Base-by-base conservation (phyloP, 2,888 invertebrate genomes). In the Drosophila gaucha region DNA sequence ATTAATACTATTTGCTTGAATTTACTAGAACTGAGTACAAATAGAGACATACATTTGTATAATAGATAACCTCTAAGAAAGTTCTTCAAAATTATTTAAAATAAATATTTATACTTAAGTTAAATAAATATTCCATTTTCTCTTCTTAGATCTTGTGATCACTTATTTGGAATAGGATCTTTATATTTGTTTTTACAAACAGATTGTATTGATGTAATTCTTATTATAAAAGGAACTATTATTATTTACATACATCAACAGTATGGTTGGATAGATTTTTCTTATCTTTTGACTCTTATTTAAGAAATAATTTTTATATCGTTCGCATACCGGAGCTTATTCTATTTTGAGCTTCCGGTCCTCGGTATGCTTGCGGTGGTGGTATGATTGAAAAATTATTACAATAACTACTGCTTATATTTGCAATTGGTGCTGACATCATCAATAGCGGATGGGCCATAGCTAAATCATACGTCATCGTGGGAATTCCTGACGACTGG, bases 381-480 rank as follows among this genome's bases (percentile, higher is more conserved):
- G 82, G 78, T 33, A 89, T 80, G 14, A 86, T 69, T 10, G 77
- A 62, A 20, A 90, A 74, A 55, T 89, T 89, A 20, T 80, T 86
- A 52, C 90, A 91, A 62, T 91, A 90, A 20, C 88, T 84, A 30
- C 88, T 89, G 68, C 90, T 89, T 36, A 91, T 68, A 33, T 86
- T 89, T 10, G 85, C 89, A 9, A 90, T 73, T 10, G 90, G 90
- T 30, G 78, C 75, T 43, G 88, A 70, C 91, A 91, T 91, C 91
- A 91, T 90, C 10, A 92, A 79, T 16, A 92, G 68, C n/a, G 92
- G 91, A 83, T 92, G 91, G 10, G 86, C 55, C 69, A 91, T 83
- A 22, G 91, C 89, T 30, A 91, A 72, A 28, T 92, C 91, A 60
- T 90, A 91, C 10, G 77, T 76, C 38, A 86, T 18, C 57, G 77